These are phyloP conservation scores for Geotrypetes seraphini DNA, from an alignment of 2,797 vertebrate genomes.

Conservation along the genomic window DNA sequence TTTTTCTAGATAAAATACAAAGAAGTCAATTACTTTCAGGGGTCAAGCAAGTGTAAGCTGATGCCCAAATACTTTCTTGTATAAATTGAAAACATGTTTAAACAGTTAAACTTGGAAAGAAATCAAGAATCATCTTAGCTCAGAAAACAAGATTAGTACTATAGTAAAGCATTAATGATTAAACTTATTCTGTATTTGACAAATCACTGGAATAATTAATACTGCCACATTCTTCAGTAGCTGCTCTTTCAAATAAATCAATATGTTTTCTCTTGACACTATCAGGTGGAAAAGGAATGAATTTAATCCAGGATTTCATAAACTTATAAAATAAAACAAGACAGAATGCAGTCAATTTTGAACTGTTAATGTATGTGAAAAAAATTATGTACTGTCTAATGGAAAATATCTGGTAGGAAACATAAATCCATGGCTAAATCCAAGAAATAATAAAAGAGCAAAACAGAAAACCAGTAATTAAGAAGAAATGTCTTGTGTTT, in stretches of 20 bases:
- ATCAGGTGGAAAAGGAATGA: not conserved
- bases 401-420: not conserved
- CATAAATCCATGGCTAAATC: slow-evolving; percentile 11
- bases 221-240: slow-evolving; percentile 22
- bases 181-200: slow-evolving; percentile 13
- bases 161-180: slow-evolving; percentile 20
- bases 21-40: too few species aligned
- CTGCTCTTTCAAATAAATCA: slow-evolving; percentile 25
- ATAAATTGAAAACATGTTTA: slow-evolving; percentile 9
- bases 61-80: too few species aligned
- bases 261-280: slow-evolving; percentile 12
- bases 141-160: slow-evolving; percentile 15
- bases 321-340: too few species aligned
- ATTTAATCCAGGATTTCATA: slow-evolving; percentile 16
- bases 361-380: too few species aligned
- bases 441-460: slow-evolving; percentile 8
- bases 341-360: slow-evolving; percentile 10
- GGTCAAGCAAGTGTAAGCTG: too few species aligned
- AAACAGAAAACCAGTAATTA: slow-evolving; percentile 3
- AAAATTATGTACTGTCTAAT: slow-evolving; percentile 13
- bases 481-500: slow-evolving; percentile 9
- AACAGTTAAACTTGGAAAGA: slow-evolving; percentile 5
- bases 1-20: too few species aligned
- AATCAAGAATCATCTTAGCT: slow-evolving; percentile 2
- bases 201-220: slow-evolving; percentile 27